Evolutionary conservation across 2,797 vertebrate species (phyloP), one percentile per base, ranked within the genome.

Genomic region (Protosalanx chinensis): DNA sequence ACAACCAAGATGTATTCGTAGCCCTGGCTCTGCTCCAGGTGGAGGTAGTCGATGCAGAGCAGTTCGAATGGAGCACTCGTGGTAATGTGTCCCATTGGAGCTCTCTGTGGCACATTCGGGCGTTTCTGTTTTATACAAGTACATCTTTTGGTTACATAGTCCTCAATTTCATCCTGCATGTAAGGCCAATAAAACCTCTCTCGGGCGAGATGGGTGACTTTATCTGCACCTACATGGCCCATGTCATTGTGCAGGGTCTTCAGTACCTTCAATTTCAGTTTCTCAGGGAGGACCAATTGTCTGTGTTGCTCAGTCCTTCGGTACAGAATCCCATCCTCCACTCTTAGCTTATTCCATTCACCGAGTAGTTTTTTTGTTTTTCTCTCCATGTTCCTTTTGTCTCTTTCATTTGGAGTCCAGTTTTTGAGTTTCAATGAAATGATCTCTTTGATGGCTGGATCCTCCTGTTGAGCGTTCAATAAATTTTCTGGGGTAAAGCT

Each of bases 171-270:
- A 7, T 3, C 1, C 15, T 77, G 67, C 41, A 73, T 71, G 15
- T 32, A 73, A 3, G 62, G 67, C 62, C 56, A 18, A 18, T 59
- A 69, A 12, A 69, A 10, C 3, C 30, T 18, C 27, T 69, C 30
- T 8, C 67, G 30, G 1, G 33, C 71, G 1, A 70, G 20, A 30
- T 59, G 67, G 18, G 65, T 65, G 1, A 74, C 67, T 49, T 70
- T 74, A 5, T 74, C 67, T 13, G 62, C 73, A 8, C 67, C 67
- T 4, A 67, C 60, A 30, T 79, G 73, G 6, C 67, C 77, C 73
- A 73, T 79, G 23, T 67, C 12, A 5, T 59, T 8, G 20, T 74
- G 67, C 12, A 74, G 8, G 30, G 61, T 46, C 15, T 72, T 72
- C 2, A 74, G 27, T 7, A 71, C 68, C 1, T 12, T 23, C 12